Evolutionary conservation across 2,113 vertebrate species (phyloP).

Genomic region (Erinaceus europaeus): DNA sequence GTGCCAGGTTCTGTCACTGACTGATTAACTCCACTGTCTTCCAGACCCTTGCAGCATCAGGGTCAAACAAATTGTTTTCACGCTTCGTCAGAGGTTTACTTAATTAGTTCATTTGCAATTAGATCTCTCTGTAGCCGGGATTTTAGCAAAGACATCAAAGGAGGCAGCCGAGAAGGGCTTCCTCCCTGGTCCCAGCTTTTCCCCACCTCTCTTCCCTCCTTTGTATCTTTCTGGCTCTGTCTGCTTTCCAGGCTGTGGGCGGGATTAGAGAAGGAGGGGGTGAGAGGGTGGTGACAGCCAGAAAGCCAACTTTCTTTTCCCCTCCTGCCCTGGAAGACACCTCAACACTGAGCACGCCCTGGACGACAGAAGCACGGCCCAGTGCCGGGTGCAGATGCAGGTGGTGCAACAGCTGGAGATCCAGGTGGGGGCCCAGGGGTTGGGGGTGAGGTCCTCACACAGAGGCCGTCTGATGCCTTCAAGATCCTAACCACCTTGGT

Average conservation of each 20-base stretch:
- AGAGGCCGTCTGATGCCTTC: background rate
- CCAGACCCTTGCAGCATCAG: constrained; percentile 84
- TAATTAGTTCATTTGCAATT: constrained; percentile 93
- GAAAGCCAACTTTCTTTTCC: background rate
- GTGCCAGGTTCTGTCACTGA: constrained; percentile 83
- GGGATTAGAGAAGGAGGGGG: constrained; percentile 1
- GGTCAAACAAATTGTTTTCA: constrained; percentile 93
- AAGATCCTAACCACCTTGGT: background rate
- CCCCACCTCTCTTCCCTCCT: constrained; percentile 21
- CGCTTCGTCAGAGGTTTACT: constrained; percentile 90
- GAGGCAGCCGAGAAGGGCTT: constrained; percentile 74
- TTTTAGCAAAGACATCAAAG: constrained; percentile 92
- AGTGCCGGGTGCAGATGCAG: constrained; percentile 99
- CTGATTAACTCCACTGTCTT: constrained; percentile 88
- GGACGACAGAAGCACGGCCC: constrained; percentile 98
- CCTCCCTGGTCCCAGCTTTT: constrained; percentile 11
- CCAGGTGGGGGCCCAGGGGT: constrained; percentile 82
- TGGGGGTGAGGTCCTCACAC: too few species aligned
- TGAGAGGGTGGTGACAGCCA: background rate
- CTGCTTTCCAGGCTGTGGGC: constrained; percentile 59
- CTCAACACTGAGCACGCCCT: constrained; percentile 98
- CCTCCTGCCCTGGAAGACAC: constrained; percentile 83
- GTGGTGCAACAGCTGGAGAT: constrained; percentile 99
- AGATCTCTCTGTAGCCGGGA: constrained; percentile 88
- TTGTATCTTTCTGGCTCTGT: constrained; percentile 39